A percentile compares a stretch with the other conserved stretches of the same genome.
Evolutionary conservation across 2,797 vertebrate species (phyloP).

Genomic region (Percopsis omiscomaycus): DNA sequence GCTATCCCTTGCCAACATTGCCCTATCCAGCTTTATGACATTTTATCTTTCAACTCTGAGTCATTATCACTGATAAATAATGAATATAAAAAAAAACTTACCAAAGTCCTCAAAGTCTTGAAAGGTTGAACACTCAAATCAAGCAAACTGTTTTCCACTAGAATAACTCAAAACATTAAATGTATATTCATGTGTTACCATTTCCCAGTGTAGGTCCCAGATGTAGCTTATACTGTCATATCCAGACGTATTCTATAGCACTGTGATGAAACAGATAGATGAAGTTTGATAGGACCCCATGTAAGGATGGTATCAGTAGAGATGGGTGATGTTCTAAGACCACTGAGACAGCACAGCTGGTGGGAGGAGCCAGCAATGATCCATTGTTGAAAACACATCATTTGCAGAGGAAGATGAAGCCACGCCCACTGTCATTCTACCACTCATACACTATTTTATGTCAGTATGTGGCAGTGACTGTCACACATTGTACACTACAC

Average conservation of each 20-base stretch:
- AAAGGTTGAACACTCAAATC: neutral
- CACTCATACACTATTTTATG: slow-evolving; percentile 18
- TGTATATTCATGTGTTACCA: neutral
- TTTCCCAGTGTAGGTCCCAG: neutral
- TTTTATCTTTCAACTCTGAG: too few relatives aligned
- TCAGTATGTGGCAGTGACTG: slow-evolving; percentile 54
- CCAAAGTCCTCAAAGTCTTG: too few relatives aligned
- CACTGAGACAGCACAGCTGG: slow-evolving; percentile 50
- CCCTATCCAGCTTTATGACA: too few relatives aligned
- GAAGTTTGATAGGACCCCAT: slow-evolving; percentile 9
- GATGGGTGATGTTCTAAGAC: slow-evolving; percentile 46
- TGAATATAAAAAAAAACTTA: neutral
- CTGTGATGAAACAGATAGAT: neutral
- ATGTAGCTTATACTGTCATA: neutral
- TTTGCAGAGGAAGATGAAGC: slow-evolving; percentile 43
- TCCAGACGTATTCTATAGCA: neutral
- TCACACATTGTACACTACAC: slow-evolving; percentile 47
- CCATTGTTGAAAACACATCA: slow-evolving; percentile 48
- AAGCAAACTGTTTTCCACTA: neutral
- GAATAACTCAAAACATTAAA: neutral
- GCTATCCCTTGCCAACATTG: too few relatives aligned
- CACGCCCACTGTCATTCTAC: slow-evolving; percentile 28
- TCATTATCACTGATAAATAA: too few relatives aligned
- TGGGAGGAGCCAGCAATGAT: slow-evolving; percentile 40
- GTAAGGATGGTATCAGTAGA: slow-evolving; percentile 26